Base-by-base conservation (phyloP, 1,140 invertebrate genomes). In the Thaumatotibia leucotreta region DNA sequence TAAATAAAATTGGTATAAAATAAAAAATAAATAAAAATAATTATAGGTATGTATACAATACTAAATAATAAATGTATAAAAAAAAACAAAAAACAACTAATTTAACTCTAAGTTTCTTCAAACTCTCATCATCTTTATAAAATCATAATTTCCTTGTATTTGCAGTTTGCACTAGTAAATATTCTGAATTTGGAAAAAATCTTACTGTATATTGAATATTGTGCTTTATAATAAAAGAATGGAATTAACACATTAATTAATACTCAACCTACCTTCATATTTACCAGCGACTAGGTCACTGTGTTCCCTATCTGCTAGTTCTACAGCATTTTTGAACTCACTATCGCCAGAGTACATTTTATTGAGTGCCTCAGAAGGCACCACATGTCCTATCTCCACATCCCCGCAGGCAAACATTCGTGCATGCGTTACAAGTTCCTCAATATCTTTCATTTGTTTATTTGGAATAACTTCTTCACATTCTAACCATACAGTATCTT, bases 231-330 rank as follows among this genome's bases (percentile, higher is more conserved):
- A n/a, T n/a, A n/a, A n/a, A n/a, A n/a, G n/a, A n/a, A n/a, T n/a
- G n/a, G n/a, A n/a, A n/a, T n/a, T n/a, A n/a, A n/a, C n/a, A n/a
- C n/a, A n/a, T n/a, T n/a, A n/a, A n/a, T n/a, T n/a, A n/a, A n/a
- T n/a, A n/a, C n/a, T 73, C 35, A 8, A 33, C 33, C 63, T 82
- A 94, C 95, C 95, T 93, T 96, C 95, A 89, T 96, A 96, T 77
- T 94, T 92, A 4, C 93, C 94, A 64, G 93, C 88, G 61, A 95
- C 79, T 22, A 96, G 85, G 89, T 96, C 95, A n/a, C 95, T 95
- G 73, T 95, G 93, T 70, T 92, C 91, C 63, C 93, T 86, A 73
- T 96, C 94, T 5, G 95, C 94, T 73, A 92, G 86, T 64, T 93
- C 75, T 32, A 95, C 89, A 52, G 61, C 68, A 73, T 80, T 82